Base-by-base conservation (phyloP, 2,888 invertebrate species). In the Drepana falcataria region DNA sequence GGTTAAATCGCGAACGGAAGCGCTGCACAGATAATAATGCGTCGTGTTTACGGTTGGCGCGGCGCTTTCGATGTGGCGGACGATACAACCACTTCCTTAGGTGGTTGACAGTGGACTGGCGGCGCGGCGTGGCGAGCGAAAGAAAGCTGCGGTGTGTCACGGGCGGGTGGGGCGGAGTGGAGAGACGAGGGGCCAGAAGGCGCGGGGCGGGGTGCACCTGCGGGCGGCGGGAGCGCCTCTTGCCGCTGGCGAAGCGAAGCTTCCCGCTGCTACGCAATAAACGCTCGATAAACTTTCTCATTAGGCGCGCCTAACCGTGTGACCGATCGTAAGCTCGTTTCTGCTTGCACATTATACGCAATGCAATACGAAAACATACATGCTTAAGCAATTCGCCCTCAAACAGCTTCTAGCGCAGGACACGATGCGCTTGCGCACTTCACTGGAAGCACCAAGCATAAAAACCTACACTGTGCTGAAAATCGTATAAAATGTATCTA, bases 201-300 rank as follows among this genome's bases (percentile, higher is more conserved):
- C 59, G 74, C 69, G 74, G 73, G 71, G 74, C 64, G 77, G 67
- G 85, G 83, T 78, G 79, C 87, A 87, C 89, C 87, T 87, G 87
- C 87, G 83, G 79, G 77, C 81, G 83, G 78, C 79, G 76, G 76
- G 77, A 77, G 78, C 76, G 79, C 79, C 79, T 78, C 78, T 76
- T 72, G 79, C 83, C 69, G 68, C 67, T 65, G 67, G 83, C 81
- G 75, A 77, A 77, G 74, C 78, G 83, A 82, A 87, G 89, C 88
- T 87, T 87, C 87, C 85, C 87, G 87, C 88, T 83, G 81, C 87
- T 87, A 89, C 89, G 90, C 89, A 91, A 89, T 90, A 91, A 89
- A 87, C 90, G 90, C 89, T 91, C 89, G 87, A 91, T 91, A 91
- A 89, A 90, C 88, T 90, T 90, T 90, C 89, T 89, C 89, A 90